These are phyloP conservation scores for Chlorops oryzae DNA, from an alignment of 1,140 invertebrate species.

Conservation along the genomic window DNA sequence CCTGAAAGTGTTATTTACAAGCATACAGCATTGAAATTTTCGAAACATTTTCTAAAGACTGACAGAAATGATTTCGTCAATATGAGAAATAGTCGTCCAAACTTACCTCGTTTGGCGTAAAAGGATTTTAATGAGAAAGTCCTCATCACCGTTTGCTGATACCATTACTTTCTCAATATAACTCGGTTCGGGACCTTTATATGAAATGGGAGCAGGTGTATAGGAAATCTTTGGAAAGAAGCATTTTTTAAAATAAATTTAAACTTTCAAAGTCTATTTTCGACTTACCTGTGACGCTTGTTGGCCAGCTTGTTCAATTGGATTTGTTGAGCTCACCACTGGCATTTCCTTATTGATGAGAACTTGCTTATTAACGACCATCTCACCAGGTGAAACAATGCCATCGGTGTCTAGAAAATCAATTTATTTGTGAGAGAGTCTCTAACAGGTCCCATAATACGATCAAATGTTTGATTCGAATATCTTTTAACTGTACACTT, in stretches of 20 bases:
- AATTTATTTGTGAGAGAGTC: conserved; percentile 76
- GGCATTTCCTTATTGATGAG: conserved; percentile 87
- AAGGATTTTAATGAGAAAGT: conserved; percentile 85
- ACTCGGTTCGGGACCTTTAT: conserved; percentile 77
- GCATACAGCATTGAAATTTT: no score
- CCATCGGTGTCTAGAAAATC: conserved; percentile 84
- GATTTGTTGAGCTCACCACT: conserved; percentile 57
- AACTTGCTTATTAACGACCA: conserved; percentile 71
- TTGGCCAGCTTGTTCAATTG: conserved; percentile 52
- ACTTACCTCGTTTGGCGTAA: conserved; percentile 90
- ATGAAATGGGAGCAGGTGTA: conserved; percentile 56
- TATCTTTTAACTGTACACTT: conserved; percentile 88
- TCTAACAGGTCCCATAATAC: conserved; percentile 82
- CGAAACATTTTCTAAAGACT: no score
- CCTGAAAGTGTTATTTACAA: no score
- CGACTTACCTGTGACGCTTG: conserved; percentile 3
- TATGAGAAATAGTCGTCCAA: no score
- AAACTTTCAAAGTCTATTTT: conserved; percentile 17
- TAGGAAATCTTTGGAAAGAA: conserved; percentile 23
- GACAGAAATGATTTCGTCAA: no score
- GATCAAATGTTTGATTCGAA: conserved; percentile 86
- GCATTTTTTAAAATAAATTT: background rate
- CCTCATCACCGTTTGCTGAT: conserved; percentile 84
- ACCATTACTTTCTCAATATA: conserved; percentile 96
- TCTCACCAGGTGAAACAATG: conserved; percentile 81